Percentiles rank a stretch among this genome's conserved stretches.
These are phyloP conservation scores for Hydractinia echinata DNA, from an alignment of 30 jellyfish, hydroid and myxozoan species.

Conservation along the genomic window DNA sequence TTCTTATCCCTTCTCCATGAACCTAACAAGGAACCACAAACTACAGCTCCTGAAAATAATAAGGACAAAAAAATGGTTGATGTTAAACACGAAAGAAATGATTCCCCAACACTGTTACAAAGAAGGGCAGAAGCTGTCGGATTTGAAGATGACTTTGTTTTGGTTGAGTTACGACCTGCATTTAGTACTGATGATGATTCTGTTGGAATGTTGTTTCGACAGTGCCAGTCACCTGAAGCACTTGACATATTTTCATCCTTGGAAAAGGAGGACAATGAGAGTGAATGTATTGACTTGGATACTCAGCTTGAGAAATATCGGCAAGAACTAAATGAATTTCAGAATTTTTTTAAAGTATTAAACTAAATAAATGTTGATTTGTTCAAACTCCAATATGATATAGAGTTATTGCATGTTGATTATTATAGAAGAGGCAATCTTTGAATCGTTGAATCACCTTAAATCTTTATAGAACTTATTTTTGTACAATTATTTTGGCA, in stretches of 20 bases:
- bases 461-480: too few relatives aligned
- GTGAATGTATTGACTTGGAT: slow-evolving; percentile 49
- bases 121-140: slow-evolving; percentile 89
- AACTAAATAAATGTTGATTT: neutral
- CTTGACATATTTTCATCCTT: slow-evolving; percentile 62
- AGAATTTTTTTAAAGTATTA: slow-evolving; percentile 61
- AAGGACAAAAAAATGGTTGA: slow-evolving; percentile 15
- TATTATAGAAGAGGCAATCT: too few relatives aligned
- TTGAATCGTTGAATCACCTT: too few relatives aligned
- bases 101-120: slow-evolving; percentile 14
- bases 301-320: slow-evolving; percentile 54
- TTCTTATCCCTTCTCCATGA: slow-evolving; percentile 61
- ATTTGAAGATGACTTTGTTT: slow-evolving; percentile 94
- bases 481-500: too few relatives aligned
- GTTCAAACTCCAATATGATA: too few relatives aligned
- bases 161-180: slow-evolving; percentile 96
- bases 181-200: slow-evolving; percentile 73
- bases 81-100: slow-evolving; percentile 15
- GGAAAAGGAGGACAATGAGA: slow-evolving; percentile 35
- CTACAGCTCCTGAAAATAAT: neutral
- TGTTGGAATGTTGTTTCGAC: slow-evolving; percentile 75
- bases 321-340: slow-evolving; percentile 50
- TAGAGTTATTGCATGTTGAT: too few relatives aligned
- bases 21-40: slow-evolving; percentile 24
- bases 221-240: slow-evolving; percentile 73